Evolutionary conservation across 2,113 vertebrate species (phyloP).

Genomic region (Eretmochelys imbricata): DNA sequence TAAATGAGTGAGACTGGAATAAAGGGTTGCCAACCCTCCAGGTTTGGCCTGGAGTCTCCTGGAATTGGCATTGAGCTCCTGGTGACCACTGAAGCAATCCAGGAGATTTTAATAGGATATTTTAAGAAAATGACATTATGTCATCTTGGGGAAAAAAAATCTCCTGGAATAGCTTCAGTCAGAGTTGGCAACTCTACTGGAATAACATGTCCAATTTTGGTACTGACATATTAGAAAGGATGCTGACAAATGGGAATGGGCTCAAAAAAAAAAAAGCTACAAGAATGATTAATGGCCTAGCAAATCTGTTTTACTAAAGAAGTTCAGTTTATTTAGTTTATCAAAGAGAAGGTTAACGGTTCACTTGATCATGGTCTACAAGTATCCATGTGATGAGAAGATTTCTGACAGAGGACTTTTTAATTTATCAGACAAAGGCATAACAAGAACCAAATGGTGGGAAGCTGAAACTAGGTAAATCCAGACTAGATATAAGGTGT

Average conservation of each 20-base stretch:
- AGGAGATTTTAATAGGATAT: too few species aligned
- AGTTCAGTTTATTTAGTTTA: neutral
- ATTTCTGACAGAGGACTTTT: neutral
- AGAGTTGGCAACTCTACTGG: neutral
- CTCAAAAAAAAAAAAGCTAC: neutral
- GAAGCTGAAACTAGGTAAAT: neutral
- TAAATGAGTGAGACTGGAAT: neutral
- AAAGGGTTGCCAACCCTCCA: too few species aligned
- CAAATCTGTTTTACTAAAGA: neutral
- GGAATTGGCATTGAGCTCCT: too few species aligned
- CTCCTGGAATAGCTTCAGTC: too few species aligned
- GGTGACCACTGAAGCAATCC: too few species aligned
- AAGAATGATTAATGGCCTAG: neutral
- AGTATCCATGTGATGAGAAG: neutral
- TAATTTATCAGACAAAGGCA: neutral
- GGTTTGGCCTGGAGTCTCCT: too few species aligned
- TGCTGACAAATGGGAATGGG: neutral
- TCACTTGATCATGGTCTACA: neutral
- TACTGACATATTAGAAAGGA: neutral
- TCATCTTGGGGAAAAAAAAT: too few species aligned
- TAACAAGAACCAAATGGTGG: rapidly evolving
- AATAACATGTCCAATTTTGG: neutral
- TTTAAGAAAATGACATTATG: too few species aligned
- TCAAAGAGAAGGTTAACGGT: neutral
- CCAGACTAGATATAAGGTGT: neutral